Evolutionary conservation across 2,888 invertebrate species (phyloP).

Genomic region (Melitaea athalia): DNA sequence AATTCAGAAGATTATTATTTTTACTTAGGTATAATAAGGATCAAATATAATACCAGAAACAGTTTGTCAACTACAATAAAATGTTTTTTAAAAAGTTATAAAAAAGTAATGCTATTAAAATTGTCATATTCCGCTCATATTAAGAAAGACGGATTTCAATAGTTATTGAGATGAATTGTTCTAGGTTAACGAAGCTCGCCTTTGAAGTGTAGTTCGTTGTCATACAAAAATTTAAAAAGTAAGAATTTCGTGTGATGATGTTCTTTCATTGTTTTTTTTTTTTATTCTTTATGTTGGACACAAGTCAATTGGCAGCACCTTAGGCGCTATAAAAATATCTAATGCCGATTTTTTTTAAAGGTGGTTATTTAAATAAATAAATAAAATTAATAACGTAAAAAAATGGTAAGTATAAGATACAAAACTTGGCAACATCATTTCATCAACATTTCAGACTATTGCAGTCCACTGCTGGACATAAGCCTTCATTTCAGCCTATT

Average conservation of each 20-base stretch:
- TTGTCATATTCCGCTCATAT: not conserved
- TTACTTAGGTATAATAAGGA: not conserved
- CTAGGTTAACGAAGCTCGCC: constrained; percentile 28
- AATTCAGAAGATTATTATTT: too few species aligned
- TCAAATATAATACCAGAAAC: not conserved
- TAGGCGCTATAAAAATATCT: not conserved
- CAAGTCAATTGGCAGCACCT: not conserved
- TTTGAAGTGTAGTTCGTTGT: constrained; percentile 32
- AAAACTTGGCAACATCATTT: too few species aligned
- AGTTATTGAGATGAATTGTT: constrained; percentile 31
- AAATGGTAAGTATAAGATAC: too few species aligned
- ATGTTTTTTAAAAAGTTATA: not conserved
- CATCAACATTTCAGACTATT: too few species aligned
- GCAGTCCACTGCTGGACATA: too few species aligned
- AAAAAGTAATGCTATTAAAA: not conserved
- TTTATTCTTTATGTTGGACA: not conserved
- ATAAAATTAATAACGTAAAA: too few species aligned
- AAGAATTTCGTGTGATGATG: not conserved
- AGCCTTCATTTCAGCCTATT: too few species aligned
- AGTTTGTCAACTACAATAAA: not conserved
- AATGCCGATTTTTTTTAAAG: not conserved
- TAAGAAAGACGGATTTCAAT: constrained; percentile 17
- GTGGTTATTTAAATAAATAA: not conserved
- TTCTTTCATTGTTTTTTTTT: not conserved
- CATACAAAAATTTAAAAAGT: constrained; percentile 12